Conservation (phyloP, 2,888 invertebrate genomes). For the Dicyrtoma fusca region DNA sequence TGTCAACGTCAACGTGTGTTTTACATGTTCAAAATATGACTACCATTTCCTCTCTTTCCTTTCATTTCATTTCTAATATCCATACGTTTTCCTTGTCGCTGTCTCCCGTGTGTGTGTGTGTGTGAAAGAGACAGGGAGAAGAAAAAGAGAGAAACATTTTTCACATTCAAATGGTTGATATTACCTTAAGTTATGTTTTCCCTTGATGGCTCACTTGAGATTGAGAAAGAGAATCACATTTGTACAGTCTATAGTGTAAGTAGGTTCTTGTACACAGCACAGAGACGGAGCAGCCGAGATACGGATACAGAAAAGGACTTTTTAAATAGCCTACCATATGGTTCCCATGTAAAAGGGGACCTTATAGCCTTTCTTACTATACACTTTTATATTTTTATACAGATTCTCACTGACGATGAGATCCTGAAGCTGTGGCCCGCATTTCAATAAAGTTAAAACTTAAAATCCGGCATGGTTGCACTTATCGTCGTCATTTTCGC, state of each 20-base stretch:
- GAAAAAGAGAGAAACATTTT: conserved; percentile 7
- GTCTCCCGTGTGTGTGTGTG: background rate
- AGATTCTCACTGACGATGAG: too few relatives aligned
- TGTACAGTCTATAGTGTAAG: too few relatives aligned
- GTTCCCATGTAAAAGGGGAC: conserved; percentile 6
- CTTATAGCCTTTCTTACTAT: too few relatives aligned
- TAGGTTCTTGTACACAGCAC: too few relatives aligned
- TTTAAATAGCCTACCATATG: conserved; percentile 10
- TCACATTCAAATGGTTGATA: conserved; percentile 27
- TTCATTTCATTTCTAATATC: background rate
- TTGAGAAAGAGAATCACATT: background rate
- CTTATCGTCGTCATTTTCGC: too few relatives aligned
- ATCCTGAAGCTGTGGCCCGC: too few relatives aligned
- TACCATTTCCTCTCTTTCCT: background rate
- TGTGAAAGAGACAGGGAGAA: background rate
- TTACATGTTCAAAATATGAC: background rate
- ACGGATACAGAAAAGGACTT: too few relatives aligned
- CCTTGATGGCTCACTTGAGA: conserved; percentile 20
- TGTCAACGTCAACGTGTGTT: background rate
- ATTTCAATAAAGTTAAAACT: too few relatives aligned
- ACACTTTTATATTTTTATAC: too few relatives aligned
- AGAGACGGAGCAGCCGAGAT: too few relatives aligned
- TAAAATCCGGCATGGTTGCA: too few relatives aligned
- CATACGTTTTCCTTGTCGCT: too few relatives aligned
- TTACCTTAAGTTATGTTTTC: conserved; percentile 35